phyloP scores from a whole-genome alignment of 2,113 vertebrate genomes.

The Otocyon megalotis region DNA sequence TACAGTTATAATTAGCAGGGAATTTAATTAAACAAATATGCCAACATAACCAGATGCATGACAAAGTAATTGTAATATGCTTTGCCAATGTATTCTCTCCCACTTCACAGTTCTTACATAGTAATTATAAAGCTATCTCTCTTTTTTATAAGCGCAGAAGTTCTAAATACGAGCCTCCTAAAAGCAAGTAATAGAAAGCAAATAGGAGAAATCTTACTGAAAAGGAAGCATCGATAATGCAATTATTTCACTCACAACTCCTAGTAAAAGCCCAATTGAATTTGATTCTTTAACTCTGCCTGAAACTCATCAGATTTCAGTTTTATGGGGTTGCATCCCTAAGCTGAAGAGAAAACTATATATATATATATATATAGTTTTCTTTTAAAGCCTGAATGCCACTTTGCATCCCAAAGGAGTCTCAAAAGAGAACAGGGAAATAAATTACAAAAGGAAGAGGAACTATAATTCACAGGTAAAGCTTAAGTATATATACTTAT shows the following conservation, averaged over 20 bases:
- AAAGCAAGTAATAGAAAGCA: neutral
- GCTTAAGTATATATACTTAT: neutral
- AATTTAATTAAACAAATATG: slow-evolving; percentile 90
- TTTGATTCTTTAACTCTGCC: neutral
- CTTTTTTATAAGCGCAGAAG: neutral
- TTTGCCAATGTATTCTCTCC: slow-evolving; percentile 72
- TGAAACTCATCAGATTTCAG: neutral
- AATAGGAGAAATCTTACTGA: neutral
- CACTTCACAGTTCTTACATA: slow-evolving; percentile 76
- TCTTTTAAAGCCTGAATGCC: neutral
- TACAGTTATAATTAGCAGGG: slow-evolving; percentile 88
- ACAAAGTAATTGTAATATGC: slow-evolving; percentile 84
- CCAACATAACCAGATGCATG: slow-evolving; percentile 85
- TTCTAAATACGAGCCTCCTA: slow-evolving; percentile 42
- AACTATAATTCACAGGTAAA: neutral
- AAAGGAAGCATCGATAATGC: neutral
- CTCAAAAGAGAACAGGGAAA: neutral
- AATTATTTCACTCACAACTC: neutral
- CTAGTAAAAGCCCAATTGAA: neutral
- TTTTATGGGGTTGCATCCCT: neutral
- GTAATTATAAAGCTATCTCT: slow-evolving; percentile 74
- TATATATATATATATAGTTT: neutral
- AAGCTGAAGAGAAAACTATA: neutral
- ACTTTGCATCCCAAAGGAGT: neutral
- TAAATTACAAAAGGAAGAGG: neutral